These are phyloP conservation scores for Polymixis lichenea DNA, from an alignment of 2,888 invertebrate species.

Conservation along the genomic window DNA sequence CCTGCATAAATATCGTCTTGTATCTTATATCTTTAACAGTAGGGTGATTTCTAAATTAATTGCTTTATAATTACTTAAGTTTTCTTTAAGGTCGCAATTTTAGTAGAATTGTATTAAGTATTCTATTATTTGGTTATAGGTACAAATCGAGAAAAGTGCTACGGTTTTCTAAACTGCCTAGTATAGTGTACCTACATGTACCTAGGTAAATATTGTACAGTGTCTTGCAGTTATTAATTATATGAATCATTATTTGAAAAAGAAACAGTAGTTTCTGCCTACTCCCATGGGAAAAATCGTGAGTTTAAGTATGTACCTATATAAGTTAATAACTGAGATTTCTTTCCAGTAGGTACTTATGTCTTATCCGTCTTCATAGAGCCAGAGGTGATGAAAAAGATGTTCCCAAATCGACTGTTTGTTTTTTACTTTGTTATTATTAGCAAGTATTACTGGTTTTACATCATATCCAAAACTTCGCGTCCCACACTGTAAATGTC, in stretches of 20 bases:
- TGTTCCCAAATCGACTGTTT: not conserved
- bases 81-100: not conserved
- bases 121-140: not conserved
- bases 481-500: not conserved
- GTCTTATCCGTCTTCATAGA: not conserved
- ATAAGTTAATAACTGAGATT: not conserved
- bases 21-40: not conserved
- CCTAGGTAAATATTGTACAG: not conserved
- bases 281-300: too few relatives aligned
- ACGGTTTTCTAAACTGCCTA: not conserved
- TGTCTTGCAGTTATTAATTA: not conserved
- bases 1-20: too few relatives aligned
- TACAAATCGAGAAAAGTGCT: not conserved
- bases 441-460: not conserved
- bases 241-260: not conserved
- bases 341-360: not conserved
- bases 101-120: not conserved
- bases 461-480: not conserved
- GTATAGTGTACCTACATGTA: not conserved
- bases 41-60: not conserved
- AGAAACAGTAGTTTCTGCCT: too few relatives aligned
- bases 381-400: not conserved
- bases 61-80: not conserved
- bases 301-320: too few relatives aligned
- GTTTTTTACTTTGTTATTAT: not conserved